Percentiles rank a stretch among this genome's conserved stretches.
These are phyloP conservation scores for Choreutis nemorana DNA, from an alignment of 2,888 invertebrate genomes.

Conservation along the genomic window DNA sequence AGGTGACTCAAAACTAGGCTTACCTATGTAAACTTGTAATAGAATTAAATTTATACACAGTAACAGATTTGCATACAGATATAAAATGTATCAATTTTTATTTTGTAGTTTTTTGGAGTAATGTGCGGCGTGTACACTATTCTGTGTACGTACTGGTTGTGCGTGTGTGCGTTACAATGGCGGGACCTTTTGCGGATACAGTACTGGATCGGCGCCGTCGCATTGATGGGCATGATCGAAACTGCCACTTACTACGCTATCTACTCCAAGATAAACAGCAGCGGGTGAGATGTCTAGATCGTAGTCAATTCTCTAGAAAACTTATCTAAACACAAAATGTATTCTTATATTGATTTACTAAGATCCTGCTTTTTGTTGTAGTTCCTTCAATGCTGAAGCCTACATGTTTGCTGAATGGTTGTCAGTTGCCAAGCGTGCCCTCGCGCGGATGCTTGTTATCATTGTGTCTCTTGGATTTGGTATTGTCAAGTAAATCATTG, in stretches of 20 bases:
- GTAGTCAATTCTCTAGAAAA: no score
- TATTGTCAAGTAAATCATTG: conserved; percentile 82
- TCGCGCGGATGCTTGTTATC: conserved; percentile 92
- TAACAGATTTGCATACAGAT: no score
- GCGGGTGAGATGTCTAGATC: no score
- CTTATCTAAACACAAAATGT: background rate
- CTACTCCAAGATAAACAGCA: conserved; percentile 63
- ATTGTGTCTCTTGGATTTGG: conserved; percentile 96
- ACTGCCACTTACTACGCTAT: conserved; percentile 92
- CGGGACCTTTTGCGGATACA: conserved; percentile 90
- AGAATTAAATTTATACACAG: conserved; percentile 30
- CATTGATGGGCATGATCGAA: conserved; percentile 85
- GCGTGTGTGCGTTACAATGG: conserved; percentile 87
- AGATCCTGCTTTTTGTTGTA: conserved; percentile 18
- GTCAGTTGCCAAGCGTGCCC: conserved; percentile 88
- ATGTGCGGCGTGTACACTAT: conserved; percentile 90
- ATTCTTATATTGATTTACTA: background rate
- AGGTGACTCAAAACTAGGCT: no score
- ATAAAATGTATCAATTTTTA: no score
- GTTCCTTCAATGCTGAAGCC: conserved; percentile 58
- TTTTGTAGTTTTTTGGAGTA: conserved; percentile 80
- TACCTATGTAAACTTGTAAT: conserved; percentile 33
- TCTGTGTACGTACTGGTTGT: conserved; percentile 84
- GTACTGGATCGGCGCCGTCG: conserved; percentile 95
- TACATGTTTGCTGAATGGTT: conserved; percentile 90